These are phyloP conservation scores for Brachyhypopomus occidentalis DNA, from an alignment of 2,113 vertebrate genomes.

Conservation along the genomic window DNA sequence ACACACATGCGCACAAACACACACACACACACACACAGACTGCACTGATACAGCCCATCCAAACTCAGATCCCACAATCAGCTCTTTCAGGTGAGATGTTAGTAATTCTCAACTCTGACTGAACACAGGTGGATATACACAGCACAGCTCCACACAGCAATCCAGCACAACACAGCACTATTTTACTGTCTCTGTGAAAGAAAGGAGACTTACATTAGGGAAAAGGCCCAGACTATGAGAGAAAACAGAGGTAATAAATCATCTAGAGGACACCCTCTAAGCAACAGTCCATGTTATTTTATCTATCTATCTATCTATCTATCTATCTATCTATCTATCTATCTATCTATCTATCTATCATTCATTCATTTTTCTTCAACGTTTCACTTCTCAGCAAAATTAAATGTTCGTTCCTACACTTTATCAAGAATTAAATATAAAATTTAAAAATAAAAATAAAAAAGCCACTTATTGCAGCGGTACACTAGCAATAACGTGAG, in stretches of 20 bases:
- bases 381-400: neutral
- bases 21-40: conserved; percentile 31
- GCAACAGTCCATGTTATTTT: neutral
- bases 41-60: conserved; percentile 11
- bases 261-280: neutral
- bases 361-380: no score
- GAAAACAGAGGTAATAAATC: conserved; percentile 52
- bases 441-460: no score
- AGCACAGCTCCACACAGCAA: conserved; percentile 1
- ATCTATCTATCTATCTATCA: no score
- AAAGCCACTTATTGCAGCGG: conserved; percentile 1
- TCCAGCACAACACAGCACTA: conserved; percentile 2
- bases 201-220: conserved; percentile 25
- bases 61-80: conserved; percentile 30
- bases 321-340: no score
- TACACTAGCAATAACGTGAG: neutral
- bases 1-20: conserved; percentile 38
- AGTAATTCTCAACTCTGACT: conserved; percentile 26
- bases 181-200: conserved; percentile 7
- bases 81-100: conserved; percentile 28
- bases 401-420: neutral
- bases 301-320: no score
- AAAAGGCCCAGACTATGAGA: conserved; percentile 38
- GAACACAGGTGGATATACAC: conserved; percentile 29
- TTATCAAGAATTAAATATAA: neutral